Conservation (phyloP, 1,140 invertebrate genomes). For the Choristoneura fumiferana region DNA sequence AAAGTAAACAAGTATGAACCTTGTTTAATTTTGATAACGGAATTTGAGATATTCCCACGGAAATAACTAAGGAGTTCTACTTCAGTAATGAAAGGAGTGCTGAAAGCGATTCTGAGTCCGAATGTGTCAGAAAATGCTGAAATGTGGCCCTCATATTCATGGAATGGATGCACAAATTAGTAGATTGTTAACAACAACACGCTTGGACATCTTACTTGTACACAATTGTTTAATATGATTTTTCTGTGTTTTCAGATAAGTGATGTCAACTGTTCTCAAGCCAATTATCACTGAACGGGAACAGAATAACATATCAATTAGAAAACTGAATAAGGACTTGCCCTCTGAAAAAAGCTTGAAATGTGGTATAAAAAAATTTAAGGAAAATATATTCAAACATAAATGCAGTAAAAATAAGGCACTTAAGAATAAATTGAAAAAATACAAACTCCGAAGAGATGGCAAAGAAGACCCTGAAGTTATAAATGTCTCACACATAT, state of each 20-base stretch:
- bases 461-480: constrained; percentile 63
- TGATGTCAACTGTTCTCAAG: constrained; percentile 35
- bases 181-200: too few relatives aligned
- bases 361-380: constrained; percentile 41
- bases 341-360: constrained; percentile 23
- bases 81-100: too few relatives aligned
- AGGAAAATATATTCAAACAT: constrained; percentile 46
- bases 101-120: too few relatives aligned
- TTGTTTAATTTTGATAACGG: too few relatives aligned
- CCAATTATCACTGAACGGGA: constrained; percentile 19
- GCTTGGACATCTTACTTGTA: too few relatives aligned
- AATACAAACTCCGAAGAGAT: constrained; percentile 64
- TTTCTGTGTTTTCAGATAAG: constrained; percentile 31
- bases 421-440: constrained; percentile 60
- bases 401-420: constrained; percentile 42
- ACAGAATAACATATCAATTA: constrained; percentile 18
- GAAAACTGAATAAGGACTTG: constrained; percentile 12
- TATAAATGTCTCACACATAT: constrained; percentile 57
- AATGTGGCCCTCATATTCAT: too few relatives aligned
- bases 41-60: too few relatives aligned
- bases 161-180: too few relatives aligned
- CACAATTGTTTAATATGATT: neutral
- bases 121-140: too few relatives aligned
- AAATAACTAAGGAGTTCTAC: too few relatives aligned
- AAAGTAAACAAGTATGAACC: too few relatives aligned